Percentiles rank a stretch among this genome's conserved stretches.
Conservation (phyloP, 64 coral and sea anemone genomes). For the Montipora capricornis region DNA sequence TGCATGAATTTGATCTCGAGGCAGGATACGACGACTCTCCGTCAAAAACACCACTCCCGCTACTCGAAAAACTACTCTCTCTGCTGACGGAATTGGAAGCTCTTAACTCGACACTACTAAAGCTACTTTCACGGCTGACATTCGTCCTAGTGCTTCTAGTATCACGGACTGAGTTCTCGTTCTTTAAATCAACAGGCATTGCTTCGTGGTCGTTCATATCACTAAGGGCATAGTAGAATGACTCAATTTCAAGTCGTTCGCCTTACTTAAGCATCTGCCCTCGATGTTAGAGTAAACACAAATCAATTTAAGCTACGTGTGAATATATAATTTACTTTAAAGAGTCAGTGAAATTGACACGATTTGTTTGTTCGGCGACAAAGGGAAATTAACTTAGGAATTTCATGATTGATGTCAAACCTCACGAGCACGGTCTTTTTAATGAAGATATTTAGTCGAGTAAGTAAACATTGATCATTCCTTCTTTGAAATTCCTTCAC, state of each 20-base stretch:
- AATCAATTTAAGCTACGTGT: neutral
- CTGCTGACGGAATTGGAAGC: conserved; percentile 39
- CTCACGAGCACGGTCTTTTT: neutral
- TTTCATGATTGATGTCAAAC: conserved; percentile 26
- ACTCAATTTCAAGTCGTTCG: neutral
- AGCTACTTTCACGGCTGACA: conserved; percentile 34
- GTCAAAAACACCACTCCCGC: conserved; percentile 21
- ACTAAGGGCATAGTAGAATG: conserved; percentile 21
- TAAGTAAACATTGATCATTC: conserved; percentile 6
- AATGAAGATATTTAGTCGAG: neutral
- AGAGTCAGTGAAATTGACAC: neutral
- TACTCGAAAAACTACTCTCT: conserved; percentile 45
- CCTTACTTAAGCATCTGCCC: neutral
- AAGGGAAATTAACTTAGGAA: conserved; percentile 10
- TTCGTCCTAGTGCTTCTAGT: neutral
- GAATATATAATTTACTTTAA: neutral
- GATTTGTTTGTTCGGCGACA: conserved; percentile 21
- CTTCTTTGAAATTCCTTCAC: conserved; percentile 8
- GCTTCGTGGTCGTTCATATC: conserved; percentile 28
- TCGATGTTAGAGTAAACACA: conserved; percentile 3
- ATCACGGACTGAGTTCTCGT: neutral
- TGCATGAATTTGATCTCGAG: conserved; percentile 18
- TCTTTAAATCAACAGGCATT: neutral
- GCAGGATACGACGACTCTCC: neutral
- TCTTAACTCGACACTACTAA: conserved; percentile 21